Evolutionary conservation across 23 tunicate genomes (phyloP), one percentile per base, ranked within the genome.

Genomic region (Pegea sp.): DNA sequence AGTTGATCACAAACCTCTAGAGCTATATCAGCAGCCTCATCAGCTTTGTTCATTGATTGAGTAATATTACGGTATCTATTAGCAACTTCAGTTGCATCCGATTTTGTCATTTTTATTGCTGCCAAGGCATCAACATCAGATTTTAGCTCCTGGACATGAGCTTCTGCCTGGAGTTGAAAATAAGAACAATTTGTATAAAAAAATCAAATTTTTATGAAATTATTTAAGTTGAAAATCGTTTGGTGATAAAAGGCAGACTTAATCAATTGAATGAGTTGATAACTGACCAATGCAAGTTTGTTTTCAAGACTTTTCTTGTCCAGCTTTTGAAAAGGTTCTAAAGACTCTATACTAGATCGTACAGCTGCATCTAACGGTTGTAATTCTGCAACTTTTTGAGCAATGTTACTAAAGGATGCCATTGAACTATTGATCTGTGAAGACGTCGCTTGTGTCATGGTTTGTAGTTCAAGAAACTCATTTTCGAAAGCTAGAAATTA

Each of bases 11-110:
- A 33, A 52, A 72, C 80, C 31, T 48, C 19, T 1, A 64, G 42
- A 16, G 93, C 93, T 13, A 66, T 38, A 25, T 72, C 61, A 1
- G 93, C 93, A 25, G 81, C 81, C 4, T 48, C 54, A 2, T 48
- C 61, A 16, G 93, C 93, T 19, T 72, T 55, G 7, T 56, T 31
- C 52, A 81, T 62, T 4, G 58, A 23, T 31, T 65, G 66, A 57
- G 48, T 62, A 29, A 81, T 72, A 4, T 46, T 33, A 27, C 57
- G 60, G 46, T 62, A 81, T 16, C 60, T 31, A 29, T 81, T 81
- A 5, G 70, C 69, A 24, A 64, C 81, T 24, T 61, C 34, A 5
- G 38, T 13, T 2, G 75, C 60, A 28, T 53, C 29, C 48, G 22
- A 23, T 13, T 50, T 48, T 3, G 54, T 62, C 30, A 34, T 44